Base-by-base conservation (phyloP, 2,888 invertebrate species). In the Drosophila cognata region DNA sequence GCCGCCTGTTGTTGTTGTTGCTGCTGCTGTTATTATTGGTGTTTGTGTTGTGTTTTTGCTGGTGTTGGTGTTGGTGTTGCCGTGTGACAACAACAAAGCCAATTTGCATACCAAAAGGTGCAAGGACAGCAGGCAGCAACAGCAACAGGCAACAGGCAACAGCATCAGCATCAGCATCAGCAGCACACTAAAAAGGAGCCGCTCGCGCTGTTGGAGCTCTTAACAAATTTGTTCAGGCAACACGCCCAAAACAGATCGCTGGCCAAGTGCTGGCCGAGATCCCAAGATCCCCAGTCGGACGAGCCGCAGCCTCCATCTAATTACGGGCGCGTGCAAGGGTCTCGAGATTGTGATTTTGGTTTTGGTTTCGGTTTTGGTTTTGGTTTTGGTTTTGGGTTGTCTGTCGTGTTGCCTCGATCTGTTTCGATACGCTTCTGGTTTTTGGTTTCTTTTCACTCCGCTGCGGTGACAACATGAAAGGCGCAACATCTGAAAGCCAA, bases 371-470 rank as follows among this genome's bases (percentile, higher is more conserved):
- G 29, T 29, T 53, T 55, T n/a, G 28, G 46, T 57, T 52, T 55
- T 33, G 28, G 46, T 57, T 52, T 55, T 33, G 31, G 53, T 55
- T 48, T 61, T 59, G 21, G 53, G 68, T 79, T 70, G 79, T 77
- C 70, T 81, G 64, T 80, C 74, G 74, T 62, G 76, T 55, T 57
- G 50, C 74, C 82, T 89, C 91, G 90, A 91, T 92, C 90, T 91
- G 90, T 91, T 91, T 91, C 88, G 91, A 90, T 91, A 91, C 91
- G 91, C 91, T 91, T 92, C 91, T 91, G 91, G 90, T 91, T 91
- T 92, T 92, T 88, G 84, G 81, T 80, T 81, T 89, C 84, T 85
- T 89, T 84, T 84, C 74, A 79, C 82, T 81, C 71, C 57, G 73
- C 77, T 82, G 79, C 84, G 86, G 89, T 81, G 86, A 85, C 84